phyloP scores from a whole-genome alignment of 35 echinoderm and acorn worm species.

The Eucidaris tribuloides region DNA sequence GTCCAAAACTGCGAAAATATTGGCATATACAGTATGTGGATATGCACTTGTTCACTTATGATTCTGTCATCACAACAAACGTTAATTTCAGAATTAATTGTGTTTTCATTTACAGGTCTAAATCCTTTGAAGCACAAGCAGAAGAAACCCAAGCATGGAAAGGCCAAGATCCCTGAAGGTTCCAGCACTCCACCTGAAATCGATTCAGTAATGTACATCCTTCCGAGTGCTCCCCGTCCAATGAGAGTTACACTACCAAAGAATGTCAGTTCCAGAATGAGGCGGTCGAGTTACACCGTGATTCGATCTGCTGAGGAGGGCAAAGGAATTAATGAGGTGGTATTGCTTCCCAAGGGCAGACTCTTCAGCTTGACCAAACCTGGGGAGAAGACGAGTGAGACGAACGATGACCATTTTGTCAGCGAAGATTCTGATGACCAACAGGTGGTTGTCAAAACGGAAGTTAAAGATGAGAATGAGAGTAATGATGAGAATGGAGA shows the following conservation, averaged over 20 bases:
- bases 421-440: neutral
- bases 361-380: conserved; percentile 29
- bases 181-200: no score
- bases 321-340: conserved; percentile 80
- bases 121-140: no score
- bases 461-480: neutral
- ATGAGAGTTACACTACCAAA: conserved; percentile 66
- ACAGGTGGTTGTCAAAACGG: neutral
- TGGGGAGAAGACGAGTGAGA: neutral
- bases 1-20: no score
- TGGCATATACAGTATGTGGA: no score
- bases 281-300: conserved; percentile 79
- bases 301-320: conserved; percentile 82
- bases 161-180: no score
- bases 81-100: no score
- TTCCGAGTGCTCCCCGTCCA: conserved; percentile 5
- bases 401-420: no score
- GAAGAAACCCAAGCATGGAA: no score
- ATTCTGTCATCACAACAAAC: no score
- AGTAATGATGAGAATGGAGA: no score
- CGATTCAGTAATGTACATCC: conserved; percentile 13
- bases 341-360: conserved; percentile 82
- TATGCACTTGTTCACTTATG: no score
- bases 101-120: no score
- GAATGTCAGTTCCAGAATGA: conserved; percentile 54